Base-by-base conservation (phyloP, 64 coral and sea anemone genomes). In the Cladopsammia gracilis region DNA sequence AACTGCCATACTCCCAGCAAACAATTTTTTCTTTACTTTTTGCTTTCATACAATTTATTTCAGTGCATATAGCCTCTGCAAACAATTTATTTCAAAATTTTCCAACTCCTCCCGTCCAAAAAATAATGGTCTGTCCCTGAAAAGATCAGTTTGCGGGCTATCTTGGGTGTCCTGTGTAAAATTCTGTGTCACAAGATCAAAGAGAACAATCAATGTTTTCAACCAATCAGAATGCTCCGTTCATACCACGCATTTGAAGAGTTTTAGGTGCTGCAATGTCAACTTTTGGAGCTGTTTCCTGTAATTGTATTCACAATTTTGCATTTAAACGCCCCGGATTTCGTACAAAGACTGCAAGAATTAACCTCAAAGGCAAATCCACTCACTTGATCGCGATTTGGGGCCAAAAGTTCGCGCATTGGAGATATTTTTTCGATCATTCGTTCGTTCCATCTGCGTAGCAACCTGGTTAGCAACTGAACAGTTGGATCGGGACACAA, bases 391-490 rank as follows among this genome's bases (percentile, higher is more conserved):
- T 76, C 18, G 18, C 48, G 48, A 10, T 52, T 53, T 52, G 48
- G 16, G 5, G 47, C 45, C 13, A 64, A 18, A 8, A 45, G 10
- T 73, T 73, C 12, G 4, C 23, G 34, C 13, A 73, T 46, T 26
- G 42, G 24, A 14, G 42, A 73, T 10, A 47, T 46, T 70, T 5
- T 70, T 10, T 6, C 60, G 19, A 83, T 83, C 10, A 18, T 20
- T 48, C 61, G 16, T 83, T 47, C 43, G 64, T 62, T 65, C 50
- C 19, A 50, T 11, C 42, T 11, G 42, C 80, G 61, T 83, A 83
- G 80, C 80, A 83, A 83, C 80, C 59, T 83, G 44, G 80, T 83
- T 83, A 83, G 80, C 80, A 83, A 83, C 80, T 83, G 80, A 83
- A 46, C 80, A 49, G 45, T 64, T 62, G 25, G 43, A 46, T 67